Base-by-base conservation (phyloP, 2,113 vertebrate species). In the Lagopus muta region DNA sequence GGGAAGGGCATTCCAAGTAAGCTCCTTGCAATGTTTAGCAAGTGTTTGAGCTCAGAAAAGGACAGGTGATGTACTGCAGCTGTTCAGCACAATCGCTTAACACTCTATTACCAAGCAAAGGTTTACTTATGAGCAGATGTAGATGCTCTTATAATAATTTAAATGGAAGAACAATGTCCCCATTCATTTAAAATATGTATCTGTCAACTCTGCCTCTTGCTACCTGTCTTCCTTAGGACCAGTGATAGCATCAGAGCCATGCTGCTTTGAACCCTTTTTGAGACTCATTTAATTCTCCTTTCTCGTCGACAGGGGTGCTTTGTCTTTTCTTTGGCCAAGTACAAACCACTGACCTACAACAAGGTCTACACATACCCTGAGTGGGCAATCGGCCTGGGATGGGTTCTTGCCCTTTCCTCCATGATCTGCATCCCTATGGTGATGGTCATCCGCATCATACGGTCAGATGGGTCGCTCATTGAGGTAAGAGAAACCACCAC, bases 341-440 rank as follows among this genome's bases (percentile, higher is more conserved):
- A 99, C 81, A 98, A 98, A 89, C 99, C 99, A 61, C 97, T 99
- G 97, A 99, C 98, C 89, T 99, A 99, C 95, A 99, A 99, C 97
- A 99, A 99, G 96, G 96, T 98, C 95, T 99, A 99, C 73, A 97
- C 98, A 55, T 99, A 99, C 95, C 99, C 99, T 9, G 98, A 98
- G 64, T 99, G 99, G 99, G 98, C 99, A 89, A 98, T 99, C 8
- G 99, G 99, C 75, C 89, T 99, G 69, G 99, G 99, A 88, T 99
- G 99, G 99, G 91, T 91, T 94, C 98, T 99, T 96, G 99, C 99
- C 66, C 97, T 99, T 86, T 93, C 98, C 92, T 99, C 99, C 94
- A 99, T 99, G 99, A 96, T 99, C 90, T 99, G 99, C 89, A 98
- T 99, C 98, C 99, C 99, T 62, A 96, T 99, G 98, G 99, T 99